Percentiles rank a stretch among this genome's conserved stretches.
Evolutionary conservation across 1,140 invertebrate genomes (phyloP).

Genomic region (Pinna nobilis): DNA sequence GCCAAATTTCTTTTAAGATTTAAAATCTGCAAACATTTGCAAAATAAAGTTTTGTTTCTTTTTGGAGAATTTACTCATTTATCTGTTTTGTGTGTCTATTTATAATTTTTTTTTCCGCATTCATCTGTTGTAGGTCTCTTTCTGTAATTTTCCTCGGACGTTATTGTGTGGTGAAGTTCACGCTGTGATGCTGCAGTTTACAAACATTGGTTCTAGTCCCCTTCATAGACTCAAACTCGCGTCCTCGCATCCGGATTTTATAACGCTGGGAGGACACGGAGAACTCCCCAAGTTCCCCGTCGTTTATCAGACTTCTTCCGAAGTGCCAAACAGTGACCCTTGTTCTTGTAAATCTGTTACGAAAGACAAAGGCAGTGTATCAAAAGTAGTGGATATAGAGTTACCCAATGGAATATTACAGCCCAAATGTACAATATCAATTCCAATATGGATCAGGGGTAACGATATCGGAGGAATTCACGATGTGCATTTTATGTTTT

Average conservation of each 20-base stretch:
- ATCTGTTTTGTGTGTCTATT: too few relatives aligned
- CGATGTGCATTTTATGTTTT: conserved; percentile 82
- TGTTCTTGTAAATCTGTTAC: conserved; percentile 29
- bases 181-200: conserved; percentile 81
- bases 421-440: conserved; percentile 78
- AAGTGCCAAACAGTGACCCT: conserved; percentile 19
- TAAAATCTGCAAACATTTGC: too few relatives aligned
- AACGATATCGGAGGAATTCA: conserved; percentile 80
- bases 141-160: conserved; percentile 81
- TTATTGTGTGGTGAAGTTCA: conserved; percentile 85
- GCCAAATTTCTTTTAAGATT: too few relatives aligned
- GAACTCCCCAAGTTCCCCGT: conserved; percentile 56
- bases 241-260: conserved; percentile 82
- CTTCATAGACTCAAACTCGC: conserved; percentile 82
- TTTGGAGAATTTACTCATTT: too few relatives aligned
- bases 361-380: conserved; percentile 31
- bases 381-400: conserved; percentile 53
- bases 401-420: conserved; percentile 74
- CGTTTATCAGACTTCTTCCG: conserved; percentile 56
- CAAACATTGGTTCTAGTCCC: conserved; percentile 82
- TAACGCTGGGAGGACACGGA: conserved; percentile 77
- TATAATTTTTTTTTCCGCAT: too few relatives aligned
- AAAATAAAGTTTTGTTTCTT: too few relatives aligned
- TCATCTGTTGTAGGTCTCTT: conserved; percentile 79
- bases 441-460: conserved; percentile 82